Evolutionary conservation across 92 coral and sea anemone species (phyloP).

Genomic region (Montipora capitata): DNA sequence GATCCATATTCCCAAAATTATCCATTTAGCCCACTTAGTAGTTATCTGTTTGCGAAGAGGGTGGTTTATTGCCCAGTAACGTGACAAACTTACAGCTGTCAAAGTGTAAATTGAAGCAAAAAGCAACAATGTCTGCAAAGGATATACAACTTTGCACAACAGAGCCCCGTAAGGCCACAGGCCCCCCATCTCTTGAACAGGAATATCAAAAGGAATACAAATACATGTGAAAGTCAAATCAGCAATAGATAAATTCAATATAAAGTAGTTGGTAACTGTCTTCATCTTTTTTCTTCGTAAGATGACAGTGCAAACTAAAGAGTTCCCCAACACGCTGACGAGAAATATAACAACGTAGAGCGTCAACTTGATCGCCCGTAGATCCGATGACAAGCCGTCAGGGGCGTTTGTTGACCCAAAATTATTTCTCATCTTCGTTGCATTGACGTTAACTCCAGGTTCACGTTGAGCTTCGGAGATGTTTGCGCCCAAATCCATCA

Average conservation of each 20-base stretch:
- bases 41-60: constrained; percentile 84
- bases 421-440: background rate
- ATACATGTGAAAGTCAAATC: constrained; percentile 84
- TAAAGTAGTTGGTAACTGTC: constrained; percentile 89
- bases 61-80: constrained; percentile 91
- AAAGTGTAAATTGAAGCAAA: constrained; percentile 86
- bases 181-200: constrained; percentile 78
- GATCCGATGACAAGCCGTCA: constrained; percentile 9
- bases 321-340: constrained; percentile 83
- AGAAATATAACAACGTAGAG: constrained; percentile 78
- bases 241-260: constrained; percentile 85
- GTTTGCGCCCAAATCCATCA: constrained; percentile 1
- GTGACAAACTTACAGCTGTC: constrained; percentile 76
- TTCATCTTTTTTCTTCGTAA: constrained; percentile 83
- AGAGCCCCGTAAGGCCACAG: constrained; percentile 84
- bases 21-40: constrained; percentile 69
- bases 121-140: constrained; percentile 82
- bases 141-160: constrained; percentile 81
- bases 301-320: constrained; percentile 78
- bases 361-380: constrained; percentile 58
- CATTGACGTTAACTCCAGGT: background rate
- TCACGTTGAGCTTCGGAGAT: background rate
- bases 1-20: constrained; percentile 81
- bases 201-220: constrained; percentile 85
- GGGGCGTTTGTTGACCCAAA: background rate